Percentiles rank a stretch among this genome's conserved stretches.
These are phyloP conservation scores for Mungos mungo DNA, from an alignment of 2,113 vertebrate genomes.

Conservation along the genomic window DNA sequence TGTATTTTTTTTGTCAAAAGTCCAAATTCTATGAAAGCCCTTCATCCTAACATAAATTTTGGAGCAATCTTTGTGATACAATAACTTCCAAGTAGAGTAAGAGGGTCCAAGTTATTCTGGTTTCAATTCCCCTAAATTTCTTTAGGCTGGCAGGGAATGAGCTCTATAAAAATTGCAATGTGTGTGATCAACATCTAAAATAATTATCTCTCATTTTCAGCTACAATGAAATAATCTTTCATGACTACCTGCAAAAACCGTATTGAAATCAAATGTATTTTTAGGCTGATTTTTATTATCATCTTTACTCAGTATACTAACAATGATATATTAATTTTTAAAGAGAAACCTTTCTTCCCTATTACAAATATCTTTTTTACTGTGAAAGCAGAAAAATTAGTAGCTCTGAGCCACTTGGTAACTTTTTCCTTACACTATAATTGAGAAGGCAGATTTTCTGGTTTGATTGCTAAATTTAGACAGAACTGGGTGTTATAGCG, in stretches of 20 bases:
- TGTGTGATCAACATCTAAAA: not conserved
- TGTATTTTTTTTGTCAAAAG: not conserved
- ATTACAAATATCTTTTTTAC: not conserved
- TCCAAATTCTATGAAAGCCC: not conserved
- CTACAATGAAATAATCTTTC: not conserved
- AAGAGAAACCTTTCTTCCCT: not conserved
- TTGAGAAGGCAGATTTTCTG: not conserved
- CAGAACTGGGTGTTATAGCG: accelerated
- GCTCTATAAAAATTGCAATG: not conserved
- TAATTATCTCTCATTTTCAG: not conserved
- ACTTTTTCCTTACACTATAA: not conserved
- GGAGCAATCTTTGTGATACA: not conserved
- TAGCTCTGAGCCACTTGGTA: not conserved
- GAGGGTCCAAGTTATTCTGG: not conserved
- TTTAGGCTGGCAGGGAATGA: not conserved
- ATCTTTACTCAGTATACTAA: not conserved
- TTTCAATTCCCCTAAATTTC: not conserved
- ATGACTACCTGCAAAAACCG: not conserved
- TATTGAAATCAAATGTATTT: not conserved
- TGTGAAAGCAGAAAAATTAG: not conserved
- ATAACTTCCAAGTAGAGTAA: not conserved
- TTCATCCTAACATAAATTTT: not conserved
- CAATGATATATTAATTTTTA: not conserved
- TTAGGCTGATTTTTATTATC: not conserved
- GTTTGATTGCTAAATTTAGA: not conserved